Evolutionary conservation across 1,140 invertebrate species (phyloP).

Genomic region (Adoxophyes honmai): DNA sequence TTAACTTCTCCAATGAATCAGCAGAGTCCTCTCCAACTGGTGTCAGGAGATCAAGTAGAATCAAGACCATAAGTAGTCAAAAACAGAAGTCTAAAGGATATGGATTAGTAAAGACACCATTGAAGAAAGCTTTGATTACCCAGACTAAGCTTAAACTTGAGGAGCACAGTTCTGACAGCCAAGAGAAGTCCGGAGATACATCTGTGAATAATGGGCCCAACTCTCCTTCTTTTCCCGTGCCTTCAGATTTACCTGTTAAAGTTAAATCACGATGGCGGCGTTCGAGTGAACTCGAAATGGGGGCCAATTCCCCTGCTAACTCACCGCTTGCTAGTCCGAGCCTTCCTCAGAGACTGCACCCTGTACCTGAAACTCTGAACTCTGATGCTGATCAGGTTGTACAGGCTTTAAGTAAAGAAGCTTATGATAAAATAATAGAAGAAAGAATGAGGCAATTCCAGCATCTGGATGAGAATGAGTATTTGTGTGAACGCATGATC

Average conservation of each 20-base stretch:
- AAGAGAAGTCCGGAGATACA: slow-evolving; percentile 49
- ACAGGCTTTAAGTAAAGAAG: slow-evolving; percentile 56
- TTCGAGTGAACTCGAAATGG: slow-evolving; percentile 90
- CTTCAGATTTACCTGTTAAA: slow-evolving; percentile 85
- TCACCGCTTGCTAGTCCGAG: slow-evolving; percentile 63
- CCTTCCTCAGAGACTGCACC: slow-evolving; percentile 42
- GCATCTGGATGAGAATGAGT: slow-evolving; percentile 90
- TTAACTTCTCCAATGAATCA: slow-evolving; percentile 67
- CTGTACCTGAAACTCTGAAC: slow-evolving; percentile 43
- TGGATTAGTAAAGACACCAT: slow-evolving; percentile 76
- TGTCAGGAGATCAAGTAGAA: slow-evolving; percentile 77
- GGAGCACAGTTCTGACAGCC: slow-evolving; percentile 63
- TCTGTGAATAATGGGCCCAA: slow-evolving; percentile 36
- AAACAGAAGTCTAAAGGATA: slow-evolving; percentile 79
- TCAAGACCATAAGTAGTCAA: slow-evolving; percentile 78
- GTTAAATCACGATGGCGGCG: slow-evolving; percentile 91
- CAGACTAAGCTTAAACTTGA: slow-evolving; percentile 67
- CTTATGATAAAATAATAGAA: slow-evolving; percentile 79
- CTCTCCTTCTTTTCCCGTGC: slow-evolving; percentile 64
- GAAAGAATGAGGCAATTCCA: slow-evolving; percentile 88
- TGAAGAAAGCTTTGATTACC: slow-evolving; percentile 70
- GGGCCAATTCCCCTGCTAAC: slow-evolving; percentile 67
- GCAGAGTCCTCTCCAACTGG: slow-evolving; percentile 68
- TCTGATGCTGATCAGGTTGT: slow-evolving; percentile 37
- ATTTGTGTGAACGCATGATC: slow-evolving; percentile 86